Evolutionary conservation across 1,140 invertebrate genomes (phyloP).

Genomic region (Aphaenogaster floridana): DNA sequence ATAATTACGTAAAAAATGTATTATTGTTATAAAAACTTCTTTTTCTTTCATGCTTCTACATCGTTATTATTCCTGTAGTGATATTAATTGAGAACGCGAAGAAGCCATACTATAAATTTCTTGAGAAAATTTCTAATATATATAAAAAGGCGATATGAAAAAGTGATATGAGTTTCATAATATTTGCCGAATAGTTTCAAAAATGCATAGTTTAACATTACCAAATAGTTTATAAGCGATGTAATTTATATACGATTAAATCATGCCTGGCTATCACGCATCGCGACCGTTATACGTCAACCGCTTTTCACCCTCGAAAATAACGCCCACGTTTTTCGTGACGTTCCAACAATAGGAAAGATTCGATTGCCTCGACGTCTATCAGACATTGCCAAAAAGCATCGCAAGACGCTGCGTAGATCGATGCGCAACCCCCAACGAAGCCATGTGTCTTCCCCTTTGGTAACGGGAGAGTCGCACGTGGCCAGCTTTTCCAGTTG

Average conservation of each 20-base stretch:
- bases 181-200: neutral
- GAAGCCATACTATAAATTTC: neutral
- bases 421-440: constrained; percentile 55
- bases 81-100: neutral
- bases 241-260: neutral
- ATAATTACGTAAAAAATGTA: neutral
- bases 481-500: constrained; percentile 74
- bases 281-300: constrained; percentile 55
- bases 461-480: constrained; percentile 58
- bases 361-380: constrained; percentile 46
- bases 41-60: neutral
- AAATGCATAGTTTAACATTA: neutral
- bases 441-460: constrained; percentile 69
- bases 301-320: constrained; percentile 19
- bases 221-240: neutral
- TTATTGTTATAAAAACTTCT: neutral
- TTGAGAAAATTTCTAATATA: neutral
- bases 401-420: neutral
- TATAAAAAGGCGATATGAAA: neutral
- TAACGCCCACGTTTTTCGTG: constrained; percentile 36
- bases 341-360: constrained; percentile 51
- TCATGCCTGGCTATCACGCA: neutral
- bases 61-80: neutral
- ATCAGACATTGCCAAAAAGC: constrained; percentile 44
- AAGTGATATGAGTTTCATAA: neutral